Evolutionary conservation across 2,797 vertebrate genomes (phyloP), one percentile per base, ranked within the genome.

Genomic region (Danio tinwini): DNA sequence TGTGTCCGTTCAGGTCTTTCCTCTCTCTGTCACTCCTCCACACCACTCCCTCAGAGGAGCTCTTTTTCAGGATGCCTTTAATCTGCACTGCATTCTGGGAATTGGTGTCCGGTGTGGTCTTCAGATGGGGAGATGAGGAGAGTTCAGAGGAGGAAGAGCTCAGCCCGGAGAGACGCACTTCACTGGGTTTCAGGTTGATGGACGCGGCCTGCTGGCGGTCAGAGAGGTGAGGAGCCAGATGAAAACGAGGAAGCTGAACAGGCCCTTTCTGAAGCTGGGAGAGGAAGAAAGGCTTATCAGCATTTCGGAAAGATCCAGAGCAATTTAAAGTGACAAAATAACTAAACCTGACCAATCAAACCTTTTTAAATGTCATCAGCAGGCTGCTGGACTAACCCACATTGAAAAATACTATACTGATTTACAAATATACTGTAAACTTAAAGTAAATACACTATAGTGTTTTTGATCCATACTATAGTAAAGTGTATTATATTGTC

Each of bases 11-110:
- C 52, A 87, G 17, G 69, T 74, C 62, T n/a, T 74, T 73, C 42
- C 82, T 17, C 5, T 83, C 29, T 11, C 14, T 65, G 37, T 49
- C 49, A 55, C 45, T 62, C 49, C 80, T 85, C 86, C 85, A 63
- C 14, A 88, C 87, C 0, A 78, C 61, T 40, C 81, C 81, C 17
- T 83, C 86, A 0, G 86, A 85, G 65, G 69, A 40, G 76, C 89
- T 90, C 86, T 93, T 94, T 90, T 93, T 95, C 81, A 94, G 86
- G 87, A 94, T 94, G 56, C 94, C 90, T 72, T 91, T 91, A 78
- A 94, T 63, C 52, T 93, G 90, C 39, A 80, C 59, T 67, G 52
- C 68, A 40, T 63, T 83, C 39, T 88, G 84, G 19, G 83, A 4
- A 0, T 67, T n/a, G 39, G 21, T 6, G 6, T 88, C 82, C 0